Evolutionary conservation across 2,888 invertebrate genomes (phyloP), one percentile per base, ranked within the genome.

Genomic region (Pyrrhia umbra): DNA sequence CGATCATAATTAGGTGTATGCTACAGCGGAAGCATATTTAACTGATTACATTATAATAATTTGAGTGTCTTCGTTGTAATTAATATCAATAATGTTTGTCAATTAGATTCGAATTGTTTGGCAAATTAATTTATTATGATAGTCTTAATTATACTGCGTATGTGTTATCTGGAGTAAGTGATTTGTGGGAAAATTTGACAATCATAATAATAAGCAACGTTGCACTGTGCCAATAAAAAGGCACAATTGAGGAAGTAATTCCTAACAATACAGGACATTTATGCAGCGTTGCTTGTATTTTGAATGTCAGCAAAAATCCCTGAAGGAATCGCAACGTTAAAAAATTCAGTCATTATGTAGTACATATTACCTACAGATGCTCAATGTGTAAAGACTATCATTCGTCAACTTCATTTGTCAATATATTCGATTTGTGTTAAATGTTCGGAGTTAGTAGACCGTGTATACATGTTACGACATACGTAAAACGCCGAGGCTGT

Each of bases 401-500:
- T 79, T 74, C 68, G 16, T 50, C 49, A 65, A 80, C 60, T 80
- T 80, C 62, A 73, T 75, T 80, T 77, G 78, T 80, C 78, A 79
- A 79, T 59, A 62, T 60, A 79, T 73, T 77, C 80, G 68, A 77
- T 73, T 79, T 80, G 68, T 79, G 79, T 79, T 79, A 51, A 71
- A 73, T 77, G 68, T 77, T 40, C 66, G 52, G 34, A 66, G 58
- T 68, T 70, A 70, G 68, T 76, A 69, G 66, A 59, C 67, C 55
- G 55, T 65, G 59, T 79, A 60, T 63, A 55, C 61, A 77, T 72
- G 55, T 73, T 68, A 46, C 30, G 30, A 47, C 67, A 74, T 68
- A 77, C 64, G 68, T 78, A 63, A 73, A 62, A 54, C 73, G 81
- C 83, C 88, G 92, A 89, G 92, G 88, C 89, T 92, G 90, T 90